Evolutionary conservation across 2,797 vertebrate species (phyloP).

Genomic region (Mycteria americana): DNA sequence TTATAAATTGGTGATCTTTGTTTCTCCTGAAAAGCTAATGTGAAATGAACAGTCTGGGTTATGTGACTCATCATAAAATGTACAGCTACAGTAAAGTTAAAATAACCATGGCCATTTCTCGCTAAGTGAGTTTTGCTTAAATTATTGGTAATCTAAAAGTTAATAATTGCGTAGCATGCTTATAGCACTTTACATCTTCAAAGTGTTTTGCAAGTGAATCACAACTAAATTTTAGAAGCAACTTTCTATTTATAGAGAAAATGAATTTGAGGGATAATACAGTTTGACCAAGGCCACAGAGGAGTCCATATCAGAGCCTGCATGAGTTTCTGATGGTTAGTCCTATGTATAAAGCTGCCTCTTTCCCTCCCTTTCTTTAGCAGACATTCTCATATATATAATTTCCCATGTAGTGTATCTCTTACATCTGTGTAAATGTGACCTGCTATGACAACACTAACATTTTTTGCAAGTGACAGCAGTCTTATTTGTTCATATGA

Average conservation of each 20-base stretch:
- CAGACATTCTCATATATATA: neutral
- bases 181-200: conserved; percentile 13
- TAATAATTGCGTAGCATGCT: neutral
- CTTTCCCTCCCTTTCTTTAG: neutral
- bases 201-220: conserved; percentile 53
- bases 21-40: neutral
- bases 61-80: neutral
- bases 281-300: conserved; percentile 67
- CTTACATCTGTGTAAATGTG: conserved; percentile 25
- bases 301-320: conserved; percentile 48
- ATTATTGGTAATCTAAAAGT: neutral
- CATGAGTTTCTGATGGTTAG: conserved; percentile 14
- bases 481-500: neutral
- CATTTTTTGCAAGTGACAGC: neutral
- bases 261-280: neutral
- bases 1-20: neutral
- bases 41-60: neutral
- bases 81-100: neutral
- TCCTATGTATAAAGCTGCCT: neutral
- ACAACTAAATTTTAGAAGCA: conserved; percentile 36
- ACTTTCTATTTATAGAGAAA: conserved; percentile 22
- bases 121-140: neutral
- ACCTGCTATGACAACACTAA: conserved; percentile 2
- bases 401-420: conserved; percentile 7
- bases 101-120: neutral